Evolutionary conservation across 2,113 vertebrate species (phyloP), one percentile per base, ranked within the genome.

Genomic region (Rhombomys opimus): DNA sequence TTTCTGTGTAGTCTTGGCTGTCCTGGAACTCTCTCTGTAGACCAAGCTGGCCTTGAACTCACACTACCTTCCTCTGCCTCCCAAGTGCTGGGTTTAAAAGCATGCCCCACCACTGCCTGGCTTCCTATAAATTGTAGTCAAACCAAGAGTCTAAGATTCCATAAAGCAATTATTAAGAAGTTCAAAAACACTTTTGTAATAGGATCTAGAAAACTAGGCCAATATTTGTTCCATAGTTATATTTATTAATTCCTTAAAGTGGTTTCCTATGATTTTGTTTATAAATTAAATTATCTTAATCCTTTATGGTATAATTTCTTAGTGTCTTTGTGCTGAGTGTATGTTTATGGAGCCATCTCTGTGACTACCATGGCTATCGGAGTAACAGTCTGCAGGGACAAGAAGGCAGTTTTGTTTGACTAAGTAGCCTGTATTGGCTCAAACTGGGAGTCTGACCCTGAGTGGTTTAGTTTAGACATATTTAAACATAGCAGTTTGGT

Each of bases 181-280:
- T 75, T 95, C 80, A 52, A 15, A 94, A 93, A 63, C 94, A 67
- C 81, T 95, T 95, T 89, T 80, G 13, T 81, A 82, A n/a, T 4
- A 80, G 13, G 35, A 76, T 86, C 38, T 87, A 82, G 61, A 81
- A 86, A 86, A 90, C 88, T 77, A 85, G 68, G 65, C n/a, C 18
- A 92, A 1, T 81, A 76, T 75, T 87, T 93, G 41, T 94, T 82
- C 20, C 23, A 18, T 96, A 63, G 30, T 70, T 95, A 78, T 13
- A 9, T 68, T 90, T 91, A 93, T 90, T 97, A 86, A 76, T 59
- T 95, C 25, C 6, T 65, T 35, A 73, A 57, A 63, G 17, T 57
- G 30, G 89, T 87, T 18, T 35, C 76, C n/a, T 90, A 6, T 87
- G 73, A 93, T 73, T 96, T 94, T 38, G 88, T 73, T 86, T 89